Evolutionary conservation across 2,888 invertebrate species (phyloP).

Genomic region (Hylaea fasciaria): DNA sequence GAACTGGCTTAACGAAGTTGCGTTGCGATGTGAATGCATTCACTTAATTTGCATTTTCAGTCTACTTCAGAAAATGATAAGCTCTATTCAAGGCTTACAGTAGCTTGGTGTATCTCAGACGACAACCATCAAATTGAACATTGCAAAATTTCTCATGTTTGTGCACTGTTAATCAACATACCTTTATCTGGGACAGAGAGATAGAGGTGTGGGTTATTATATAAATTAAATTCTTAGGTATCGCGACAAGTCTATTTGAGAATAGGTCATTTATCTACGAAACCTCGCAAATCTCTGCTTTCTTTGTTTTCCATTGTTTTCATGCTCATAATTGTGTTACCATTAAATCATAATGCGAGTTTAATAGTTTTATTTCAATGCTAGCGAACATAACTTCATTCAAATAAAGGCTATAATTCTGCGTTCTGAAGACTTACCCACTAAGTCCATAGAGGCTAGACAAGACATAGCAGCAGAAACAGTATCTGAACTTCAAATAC

Average conservation of each 20-base stretch:
- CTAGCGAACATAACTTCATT: constrained; percentile 3
- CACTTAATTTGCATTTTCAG: constrained; percentile 8
- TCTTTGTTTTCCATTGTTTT: too few relatives aligned
- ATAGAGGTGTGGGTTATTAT: neutral
- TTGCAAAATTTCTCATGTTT: too few relatives aligned
- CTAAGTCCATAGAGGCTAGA: constrained; percentile 31
- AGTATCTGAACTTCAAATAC: neutral
- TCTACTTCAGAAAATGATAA: constrained; percentile 1
- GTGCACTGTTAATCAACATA: neutral
- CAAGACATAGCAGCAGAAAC: constrained; percentile 17
- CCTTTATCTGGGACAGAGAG: neutral
- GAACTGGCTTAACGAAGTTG: too few relatives aligned
- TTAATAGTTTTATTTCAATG: constrained; percentile 3
- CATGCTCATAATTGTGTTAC: too few relatives aligned
- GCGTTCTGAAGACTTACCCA: constrained; percentile 36
- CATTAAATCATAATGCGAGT: constrained; percentile 5
- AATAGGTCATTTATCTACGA: too few relatives aligned
- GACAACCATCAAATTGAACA: constrained; percentile 1
- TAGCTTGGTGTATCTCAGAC: constrained; percentile 9
- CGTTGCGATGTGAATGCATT: constrained; percentile 1
- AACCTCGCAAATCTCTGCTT: too few relatives aligned
- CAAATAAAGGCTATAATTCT: constrained; percentile 36
- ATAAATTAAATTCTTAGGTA: neutral
- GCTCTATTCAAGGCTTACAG: constrained; percentile 4
- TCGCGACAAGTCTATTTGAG: too few relatives aligned